Percentiles rank a stretch among this genome's conserved stretches.
Evolutionary conservation across 2,888 invertebrate species (phyloP).

Genomic region (Papilio demoleus): DNA sequence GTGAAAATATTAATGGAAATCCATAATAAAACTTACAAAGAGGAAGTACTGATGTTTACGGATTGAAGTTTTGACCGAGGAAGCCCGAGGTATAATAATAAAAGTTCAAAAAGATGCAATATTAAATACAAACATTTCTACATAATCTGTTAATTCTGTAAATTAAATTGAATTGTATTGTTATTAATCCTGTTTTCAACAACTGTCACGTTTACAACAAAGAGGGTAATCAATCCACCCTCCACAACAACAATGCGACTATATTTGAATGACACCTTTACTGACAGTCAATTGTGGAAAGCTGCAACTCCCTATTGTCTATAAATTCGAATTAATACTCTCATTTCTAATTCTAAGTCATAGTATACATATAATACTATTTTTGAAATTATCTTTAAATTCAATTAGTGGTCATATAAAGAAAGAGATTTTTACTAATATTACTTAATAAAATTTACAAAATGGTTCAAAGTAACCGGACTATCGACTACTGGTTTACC

Average conservation of each 20-base stretch:
- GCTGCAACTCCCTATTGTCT: background rate
- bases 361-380: too few relatives aligned
- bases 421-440: background rate
- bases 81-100: background rate
- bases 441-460: background rate
- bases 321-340: conserved; percentile 9
- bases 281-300: conserved; percentile 4
- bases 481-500: conserved; percentile 14
- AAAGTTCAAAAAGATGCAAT: background rate
- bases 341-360: too few relatives aligned
- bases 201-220: background rate
- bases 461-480: background rate
- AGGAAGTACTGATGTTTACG: background rate
- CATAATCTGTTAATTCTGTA: background rate
- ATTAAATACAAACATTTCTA: background rate
- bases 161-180: background rate
- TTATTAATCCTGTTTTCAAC: background rate
- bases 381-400: background rate
- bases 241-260: conserved; percentile 2
- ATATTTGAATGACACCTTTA: conserved; percentile 9
- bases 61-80: background rate
- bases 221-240: conserved; percentile 15
- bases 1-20: conserved; percentile 16
- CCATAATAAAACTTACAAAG: background rate
- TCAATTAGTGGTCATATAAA: background rate